phyloP scores from a whole-genome alignment of 2,797 vertebrate genomes.

The Phalanger gymnotis region DNA sequence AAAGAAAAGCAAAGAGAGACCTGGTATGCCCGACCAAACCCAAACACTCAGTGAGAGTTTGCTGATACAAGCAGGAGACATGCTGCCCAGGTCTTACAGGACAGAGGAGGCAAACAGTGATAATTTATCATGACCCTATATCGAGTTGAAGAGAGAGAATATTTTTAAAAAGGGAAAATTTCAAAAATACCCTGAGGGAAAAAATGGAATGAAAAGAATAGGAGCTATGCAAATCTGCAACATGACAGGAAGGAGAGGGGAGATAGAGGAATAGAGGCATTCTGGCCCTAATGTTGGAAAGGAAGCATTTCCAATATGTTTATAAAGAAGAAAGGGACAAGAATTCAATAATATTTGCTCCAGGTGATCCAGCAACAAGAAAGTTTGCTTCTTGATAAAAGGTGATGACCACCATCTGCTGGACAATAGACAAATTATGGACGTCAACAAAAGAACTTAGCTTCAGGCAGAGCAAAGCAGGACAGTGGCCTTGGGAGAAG shows the following conservation, averaged over 20 bases:
- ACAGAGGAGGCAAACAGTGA: too few species aligned
- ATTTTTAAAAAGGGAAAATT: too few species aligned
- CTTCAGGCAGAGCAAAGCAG: background rate
- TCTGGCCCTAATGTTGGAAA: too few species aligned
- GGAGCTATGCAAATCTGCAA: too few species aligned
- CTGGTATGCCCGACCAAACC: background rate
- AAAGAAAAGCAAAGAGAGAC: background rate
- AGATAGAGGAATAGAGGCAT: too few species aligned
- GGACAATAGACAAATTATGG: background rate
- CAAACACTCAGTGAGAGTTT: background rate
- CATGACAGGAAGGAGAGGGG: too few species aligned
- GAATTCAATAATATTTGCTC: background rate
- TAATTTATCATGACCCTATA: too few species aligned
- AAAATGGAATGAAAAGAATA: too few species aligned
- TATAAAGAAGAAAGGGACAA: background rate
- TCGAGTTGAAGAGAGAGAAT: too few species aligned
- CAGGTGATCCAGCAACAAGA: background rate
- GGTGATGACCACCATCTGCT: background rate
- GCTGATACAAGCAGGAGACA: too few species aligned
- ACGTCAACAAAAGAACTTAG: background rate
- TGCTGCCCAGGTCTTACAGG: too few species aligned
- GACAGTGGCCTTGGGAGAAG: background rate
- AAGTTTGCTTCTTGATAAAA: background rate
- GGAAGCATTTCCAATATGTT: background rate
- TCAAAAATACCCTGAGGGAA: too few species aligned